Percentiles rank a stretch among this genome's conserved stretches.
These are phyloP conservation scores for Venustoraphidia nigricollis DNA, from an alignment of 2,888 invertebrate species.

Conservation along the genomic window DNA sequence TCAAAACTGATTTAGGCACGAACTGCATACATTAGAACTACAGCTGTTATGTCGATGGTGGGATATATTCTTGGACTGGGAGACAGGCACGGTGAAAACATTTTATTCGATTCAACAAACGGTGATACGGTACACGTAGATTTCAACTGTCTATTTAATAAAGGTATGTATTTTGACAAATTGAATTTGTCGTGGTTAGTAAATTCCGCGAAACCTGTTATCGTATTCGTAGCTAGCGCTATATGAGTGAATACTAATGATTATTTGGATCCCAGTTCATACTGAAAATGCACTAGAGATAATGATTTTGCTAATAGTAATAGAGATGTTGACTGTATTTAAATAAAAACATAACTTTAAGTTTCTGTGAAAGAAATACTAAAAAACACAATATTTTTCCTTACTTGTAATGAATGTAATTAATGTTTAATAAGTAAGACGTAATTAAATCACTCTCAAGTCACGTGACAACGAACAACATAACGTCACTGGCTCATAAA, in stretches of 20 bases:
- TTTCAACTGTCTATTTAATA: slow-evolving; percentile 95
- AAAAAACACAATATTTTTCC: too few relatives aligned
- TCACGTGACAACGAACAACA: too few relatives aligned
- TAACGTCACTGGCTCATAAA: too few relatives aligned
- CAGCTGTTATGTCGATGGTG: slow-evolving; percentile 96
- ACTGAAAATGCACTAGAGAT: not conserved
- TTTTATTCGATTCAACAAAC: slow-evolving; percentile 78
- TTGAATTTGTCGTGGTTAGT: not conserved
- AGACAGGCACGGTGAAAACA: slow-evolving; percentile 93
- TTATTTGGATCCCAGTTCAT: too few relatives aligned
- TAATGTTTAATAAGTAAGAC: too few relatives aligned
- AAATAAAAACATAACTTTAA: too few relatives aligned
- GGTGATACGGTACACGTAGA: slow-evolving; percentile 97
- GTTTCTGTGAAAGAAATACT: too few relatives aligned
- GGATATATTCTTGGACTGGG: slow-evolving; percentile 84
- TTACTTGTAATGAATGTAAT: too few relatives aligned
- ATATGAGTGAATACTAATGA: too few relatives aligned
- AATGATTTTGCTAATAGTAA: not conserved
- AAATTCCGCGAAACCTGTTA: not conserved
- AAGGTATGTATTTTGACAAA: slow-evolving; percentile 32
- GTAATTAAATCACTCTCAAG: too few relatives aligned
- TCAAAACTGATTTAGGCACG: slow-evolving; percentile 43
- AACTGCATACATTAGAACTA: slow-evolving; percentile 76
- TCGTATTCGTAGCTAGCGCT: too few relatives aligned
- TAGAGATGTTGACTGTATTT: too few relatives aligned